Evolutionary conservation across 2,888 invertebrate genomes (phyloP).

Genomic region (Drosophila pegasa): DNA sequence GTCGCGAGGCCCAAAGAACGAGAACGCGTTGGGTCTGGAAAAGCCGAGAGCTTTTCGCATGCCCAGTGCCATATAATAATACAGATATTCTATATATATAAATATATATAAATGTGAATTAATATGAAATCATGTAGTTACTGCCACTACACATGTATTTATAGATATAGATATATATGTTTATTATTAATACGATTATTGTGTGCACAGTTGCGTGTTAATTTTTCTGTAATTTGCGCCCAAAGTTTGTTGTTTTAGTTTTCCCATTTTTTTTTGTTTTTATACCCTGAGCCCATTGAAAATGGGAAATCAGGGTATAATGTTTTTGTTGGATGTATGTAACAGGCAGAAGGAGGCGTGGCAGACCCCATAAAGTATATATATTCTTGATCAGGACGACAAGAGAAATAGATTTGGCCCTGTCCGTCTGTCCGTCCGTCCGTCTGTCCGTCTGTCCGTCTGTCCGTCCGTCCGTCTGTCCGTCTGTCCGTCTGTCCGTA

Average conservation of each 20-base stretch:
- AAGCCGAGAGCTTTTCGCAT: slow-evolving; percentile 33
- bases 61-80: slow-evolving; percentile 18
- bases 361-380: too few relatives aligned
- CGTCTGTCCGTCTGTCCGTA: too few relatives aligned
- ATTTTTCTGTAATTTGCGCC: slow-evolving; percentile 71
- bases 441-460: too few relatives aligned
- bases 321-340: too few relatives aligned
- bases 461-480: too few relatives aligned
- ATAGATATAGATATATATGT: neutral
- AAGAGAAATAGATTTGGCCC: too few relatives aligned
- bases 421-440: too few relatives aligned
- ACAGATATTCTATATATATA: too few relatives aligned
- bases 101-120: slow-evolving; percentile 6
- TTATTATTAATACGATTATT: slow-evolving; percentile 76
- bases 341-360: too few relatives aligned
- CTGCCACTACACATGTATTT: slow-evolving; percentile 11
- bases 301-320: too few relatives aligned
- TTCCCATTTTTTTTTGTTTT: slow-evolving; percentile 23
- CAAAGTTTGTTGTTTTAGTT: slow-evolving; percentile 33
- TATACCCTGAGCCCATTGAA: too few relatives aligned
- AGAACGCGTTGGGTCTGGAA: slow-evolving; percentile 36
- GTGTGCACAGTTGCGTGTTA: slow-evolving; percentile 80
- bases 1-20: slow-evolving; percentile 37
- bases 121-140: slow-evolving; percentile 11
- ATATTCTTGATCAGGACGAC: too few relatives aligned